A percentile compares a stretch with the other conserved stretches of the same genome.
Evolutionary conservation across 2,113 vertebrate genomes (phyloP).

Genomic region (Urocitellus parryii): DNA sequence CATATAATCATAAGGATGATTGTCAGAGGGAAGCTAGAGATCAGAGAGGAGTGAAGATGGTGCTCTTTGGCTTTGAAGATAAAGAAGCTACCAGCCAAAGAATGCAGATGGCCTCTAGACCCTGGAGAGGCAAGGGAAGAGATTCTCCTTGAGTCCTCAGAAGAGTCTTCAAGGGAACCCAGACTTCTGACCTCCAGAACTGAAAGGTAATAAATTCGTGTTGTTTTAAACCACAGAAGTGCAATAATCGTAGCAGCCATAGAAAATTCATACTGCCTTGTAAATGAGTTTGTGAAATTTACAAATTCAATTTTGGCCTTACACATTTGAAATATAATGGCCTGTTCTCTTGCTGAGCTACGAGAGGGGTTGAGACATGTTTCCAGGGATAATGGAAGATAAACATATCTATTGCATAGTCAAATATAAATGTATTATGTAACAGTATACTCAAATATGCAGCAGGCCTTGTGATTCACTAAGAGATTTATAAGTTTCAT

Average conservation of each 20-base stretch:
- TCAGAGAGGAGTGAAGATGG: not conserved
- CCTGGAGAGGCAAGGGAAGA: not conserved
- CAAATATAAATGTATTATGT: constrained; percentile 37
- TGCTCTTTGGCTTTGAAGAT: not conserved
- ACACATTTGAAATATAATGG: constrained; percentile 22
- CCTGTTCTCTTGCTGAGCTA: not conserved
- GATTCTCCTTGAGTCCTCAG: not conserved
- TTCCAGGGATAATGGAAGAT: not conserved
- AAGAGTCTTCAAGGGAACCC: not conserved
- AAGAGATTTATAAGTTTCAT: constrained; percentile 52
- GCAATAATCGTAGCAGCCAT: not conserved
- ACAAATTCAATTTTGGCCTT: not conserved
- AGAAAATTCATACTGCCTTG: not conserved
- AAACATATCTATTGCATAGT: not conserved
- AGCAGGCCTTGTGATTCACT: not conserved
- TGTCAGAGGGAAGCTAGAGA: not conserved
- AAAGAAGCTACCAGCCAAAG: not conserved
- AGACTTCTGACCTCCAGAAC: not conserved
- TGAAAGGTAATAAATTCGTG: not conserved
- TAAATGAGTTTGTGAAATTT: not conserved
- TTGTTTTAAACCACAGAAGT: not conserved
- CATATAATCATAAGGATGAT: not conserved
- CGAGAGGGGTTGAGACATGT: not conserved
- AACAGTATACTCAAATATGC: constrained; percentile 1
- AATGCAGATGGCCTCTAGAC: not conserved